Evolutionary conservation across 2,888 invertebrate genomes (phyloP).

Genomic region (Chrysolina haemoptera): DNA sequence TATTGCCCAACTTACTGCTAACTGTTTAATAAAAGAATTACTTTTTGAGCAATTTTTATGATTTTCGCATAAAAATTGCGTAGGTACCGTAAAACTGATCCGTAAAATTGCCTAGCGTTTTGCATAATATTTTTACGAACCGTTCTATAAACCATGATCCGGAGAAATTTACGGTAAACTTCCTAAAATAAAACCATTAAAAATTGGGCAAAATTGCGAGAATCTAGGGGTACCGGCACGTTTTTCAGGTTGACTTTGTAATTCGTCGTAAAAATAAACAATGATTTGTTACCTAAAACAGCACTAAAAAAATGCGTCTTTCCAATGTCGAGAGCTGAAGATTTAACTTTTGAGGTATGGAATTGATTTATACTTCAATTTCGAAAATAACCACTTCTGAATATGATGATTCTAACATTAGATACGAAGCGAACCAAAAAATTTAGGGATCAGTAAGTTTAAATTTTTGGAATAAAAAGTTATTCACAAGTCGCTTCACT

Average conservation of each 20-base stretch:
- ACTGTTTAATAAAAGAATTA: slow-evolving; percentile 28
- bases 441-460: too few relatives aligned
- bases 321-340: not conserved
- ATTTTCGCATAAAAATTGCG: slow-evolving; percentile 43
- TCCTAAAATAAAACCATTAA: slow-evolving; percentile 38
- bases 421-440: too few relatives aligned
- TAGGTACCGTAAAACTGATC: slow-evolving; percentile 31
- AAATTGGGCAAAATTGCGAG: slow-evolving; percentile 35
- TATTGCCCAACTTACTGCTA: slow-evolving; percentile 21
- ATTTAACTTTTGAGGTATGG: not conserved
- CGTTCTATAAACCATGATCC: slow-evolving; percentile 13
- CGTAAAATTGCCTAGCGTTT: slow-evolving; percentile 27
- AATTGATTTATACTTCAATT: not conserved
- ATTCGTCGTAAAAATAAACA: slow-evolving; percentile 21
- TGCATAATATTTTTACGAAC: slow-evolving; percentile 18
- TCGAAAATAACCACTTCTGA: too few relatives aligned
- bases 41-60: slow-evolving; percentile 46
- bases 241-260: slow-evolving; percentile 27
- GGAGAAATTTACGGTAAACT: slow-evolving; percentile 33
- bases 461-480: too few relatives aligned
- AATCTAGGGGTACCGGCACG: slow-evolving; percentile 35
- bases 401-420: too few relatives aligned
- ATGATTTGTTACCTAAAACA: slow-evolving; percentile 13
- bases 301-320: not conserved
- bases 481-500: too few relatives aligned